Evolutionary conservation across 1,140 invertebrate genomes (phyloP).

Genomic region (Tetragonula clypearis): DNA sequence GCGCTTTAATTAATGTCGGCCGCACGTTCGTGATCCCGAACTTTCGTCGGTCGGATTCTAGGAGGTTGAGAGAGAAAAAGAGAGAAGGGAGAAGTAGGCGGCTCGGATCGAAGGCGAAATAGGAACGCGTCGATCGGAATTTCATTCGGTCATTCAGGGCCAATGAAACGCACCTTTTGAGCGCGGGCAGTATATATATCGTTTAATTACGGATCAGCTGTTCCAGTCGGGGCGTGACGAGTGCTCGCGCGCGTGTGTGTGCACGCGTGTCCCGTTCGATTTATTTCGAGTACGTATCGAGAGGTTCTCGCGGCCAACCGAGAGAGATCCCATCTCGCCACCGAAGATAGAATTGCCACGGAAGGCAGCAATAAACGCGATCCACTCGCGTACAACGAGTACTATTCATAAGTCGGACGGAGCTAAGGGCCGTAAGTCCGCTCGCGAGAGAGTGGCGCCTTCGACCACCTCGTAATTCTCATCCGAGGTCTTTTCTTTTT

Average conservation of each 20-base stretch:
- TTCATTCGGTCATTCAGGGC: neutral
- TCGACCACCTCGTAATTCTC: constrained; percentile 61
- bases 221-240: constrained; percentile 57
- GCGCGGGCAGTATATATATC: neutral
- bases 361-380: constrained; percentile 47
- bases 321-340: constrained; percentile 26
- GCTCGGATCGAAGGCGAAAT: neutral
- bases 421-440: constrained; percentile 18
- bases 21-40: neutral
- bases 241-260: constrained; percentile 1
- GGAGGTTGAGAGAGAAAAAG: too few species aligned
- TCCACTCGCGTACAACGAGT: constrained; percentile 58
- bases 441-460: constrained; percentile 21
- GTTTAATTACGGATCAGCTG: constrained; percentile 52
- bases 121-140: constrained; percentile 11
- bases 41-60: neutral
- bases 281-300: constrained; percentile 44
- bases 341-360: constrained; percentile 58
- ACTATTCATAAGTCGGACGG: constrained; percentile 60
- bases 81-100: neutral
- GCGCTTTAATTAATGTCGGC: constrained; percentile 13
- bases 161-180: constrained; percentile 35
- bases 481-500: constrained; percentile 29
- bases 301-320: neutral
- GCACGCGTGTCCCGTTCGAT: constrained; percentile 57